Evolutionary conservation across 2,888 invertebrate genomes (phyloP).

Genomic region (Embidobia sp.): DNA sequence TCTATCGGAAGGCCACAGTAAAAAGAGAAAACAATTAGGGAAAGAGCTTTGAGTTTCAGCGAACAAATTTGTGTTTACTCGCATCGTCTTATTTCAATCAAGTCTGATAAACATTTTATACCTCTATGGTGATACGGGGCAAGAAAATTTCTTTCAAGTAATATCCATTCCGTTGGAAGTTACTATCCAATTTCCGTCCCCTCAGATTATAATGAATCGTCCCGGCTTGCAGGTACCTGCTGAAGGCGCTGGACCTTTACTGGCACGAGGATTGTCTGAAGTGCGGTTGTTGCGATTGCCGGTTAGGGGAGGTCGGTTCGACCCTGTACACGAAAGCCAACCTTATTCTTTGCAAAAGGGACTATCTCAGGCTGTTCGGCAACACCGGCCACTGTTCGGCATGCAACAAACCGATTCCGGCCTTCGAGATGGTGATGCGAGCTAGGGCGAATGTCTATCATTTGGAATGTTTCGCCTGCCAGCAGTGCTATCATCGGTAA

Average conservation of each 20-base stretch:
- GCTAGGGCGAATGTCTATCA: slow-evolving; percentile 96
- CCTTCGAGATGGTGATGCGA: slow-evolving; percentile 98
- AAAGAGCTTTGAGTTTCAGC: slow-evolving; percentile 3
- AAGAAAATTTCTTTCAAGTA: slow-evolving; percentile 45
- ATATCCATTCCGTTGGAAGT: slow-evolving; percentile 49
- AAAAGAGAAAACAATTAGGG: too few species aligned
- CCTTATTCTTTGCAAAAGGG: slow-evolving; percentile 96
- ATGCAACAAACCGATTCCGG: slow-evolving; percentile 95
- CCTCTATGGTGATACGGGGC: slow-evolving; percentile 11
- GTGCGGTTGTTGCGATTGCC: slow-evolving; percentile 98
- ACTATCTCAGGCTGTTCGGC: slow-evolving; percentile 94
- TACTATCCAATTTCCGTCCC: slow-evolving; percentile 51
- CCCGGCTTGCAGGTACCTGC: slow-evolving; percentile 85
- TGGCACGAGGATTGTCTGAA: slow-evolving; percentile 99
- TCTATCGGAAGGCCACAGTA: too few species aligned
- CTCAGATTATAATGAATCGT: slow-evolving; percentile 65
- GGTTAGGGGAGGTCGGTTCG: slow-evolving; percentile 97
- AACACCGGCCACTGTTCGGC: slow-evolving; percentile 95
- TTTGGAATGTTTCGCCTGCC: slow-evolving; percentile 96
- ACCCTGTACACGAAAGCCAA: slow-evolving; percentile 97
- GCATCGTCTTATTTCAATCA: slow-evolving; percentile 26
- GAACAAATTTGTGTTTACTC: slow-evolving; percentile 6
- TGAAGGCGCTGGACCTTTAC: slow-evolving; percentile 95
- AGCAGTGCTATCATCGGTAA: slow-evolving; percentile 96
- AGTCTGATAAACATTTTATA: slow-evolving; percentile 49